These are phyloP conservation scores for Tridacna crocea DNA, from an alignment of 2,888 invertebrate genomes.

Conservation along the genomic window DNA sequence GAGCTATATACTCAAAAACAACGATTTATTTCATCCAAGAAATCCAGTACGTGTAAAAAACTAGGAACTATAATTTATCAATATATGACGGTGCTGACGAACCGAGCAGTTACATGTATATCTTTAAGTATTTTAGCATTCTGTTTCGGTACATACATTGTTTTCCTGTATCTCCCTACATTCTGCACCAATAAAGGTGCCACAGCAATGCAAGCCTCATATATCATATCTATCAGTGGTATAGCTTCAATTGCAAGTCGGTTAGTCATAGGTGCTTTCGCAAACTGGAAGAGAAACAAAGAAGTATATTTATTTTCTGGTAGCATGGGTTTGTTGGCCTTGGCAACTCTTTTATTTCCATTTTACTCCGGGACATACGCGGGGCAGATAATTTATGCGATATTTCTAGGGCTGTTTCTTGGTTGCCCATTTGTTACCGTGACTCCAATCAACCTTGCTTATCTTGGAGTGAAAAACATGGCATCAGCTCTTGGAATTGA, in stretches of 20 bases:
- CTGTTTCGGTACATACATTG: slow-evolving; percentile 42
- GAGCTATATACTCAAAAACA: slow-evolving; percentile 31
- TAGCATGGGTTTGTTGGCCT: slow-evolving; percentile 27
- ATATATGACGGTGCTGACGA: slow-evolving; percentile 36
- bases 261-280: slow-evolving; percentile 31
- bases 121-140: slow-evolving; percentile 40
- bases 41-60: neutral
- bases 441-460: slow-evolving; percentile 38
- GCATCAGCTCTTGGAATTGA: slow-evolving; percentile 46
- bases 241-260: slow-evolving; percentile 42
- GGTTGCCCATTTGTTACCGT: slow-evolving; percentile 43
- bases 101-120: slow-evolving; percentile 28
- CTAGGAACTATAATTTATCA: neutral
- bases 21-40: neutral
- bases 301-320: slow-evolving; percentile 40
- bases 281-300: slow-evolving; percentile 27
- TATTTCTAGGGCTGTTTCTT: slow-evolving; percentile 37
- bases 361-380: slow-evolving; percentile 17
- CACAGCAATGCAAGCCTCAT: slow-evolving; percentile 44
- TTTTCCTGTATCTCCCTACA: slow-evolving; percentile 46
- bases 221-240: slow-evolving; percentile 43
- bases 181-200: slow-evolving; percentile 40
- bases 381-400: slow-evolving; percentile 44
- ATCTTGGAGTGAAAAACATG: slow-evolving; percentile 37
- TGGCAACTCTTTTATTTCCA: slow-evolving; percentile 36